Base-by-base conservation (phyloP, 2,888 invertebrate species). In the Oscheius onirici region DNA sequence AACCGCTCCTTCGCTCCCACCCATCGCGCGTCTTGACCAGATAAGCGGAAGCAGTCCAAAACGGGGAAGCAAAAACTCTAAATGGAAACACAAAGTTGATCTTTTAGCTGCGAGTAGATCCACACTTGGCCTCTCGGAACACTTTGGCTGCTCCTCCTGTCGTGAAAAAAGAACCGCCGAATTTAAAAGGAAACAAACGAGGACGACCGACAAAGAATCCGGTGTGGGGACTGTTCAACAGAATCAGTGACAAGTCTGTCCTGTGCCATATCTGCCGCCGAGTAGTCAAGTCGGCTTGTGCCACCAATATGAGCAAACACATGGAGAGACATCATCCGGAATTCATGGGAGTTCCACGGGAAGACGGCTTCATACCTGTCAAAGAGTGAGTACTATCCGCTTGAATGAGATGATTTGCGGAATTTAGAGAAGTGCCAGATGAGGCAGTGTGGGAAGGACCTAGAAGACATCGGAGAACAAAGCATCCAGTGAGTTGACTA, bases 391-490 rank as follows among this genome's bases (percentile, higher is more conserved):
- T n/a, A 46, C n/a, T n/a, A n/a, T n/a, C n/a, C n/a, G n/a, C n/a
- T n/a, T n/a, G n/a, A n/a, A n/a, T n/a, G n/a, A n/a, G n/a, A n/a
- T n/a, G n/a, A n/a, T n/a, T n/a, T n/a, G n/a, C n/a, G n/a, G n/a
- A n/a, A n/a, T n/a, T n/a, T 34, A 34, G 34, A 34, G 34, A 34
- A 34, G 34, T 34, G 34, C 5, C 34, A 34, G 34, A 34, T 34
- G 34, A 34, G 8, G 34, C 34, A 34, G 34, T 34, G 8, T 20
- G 11, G 3, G 20, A 49, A 34, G 34, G 34, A 34, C 34, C 34
- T 34, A 71, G 60, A 61, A 52, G 74, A 52, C 69, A 74, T 28
- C 17, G 74, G 46, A 49, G 70, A 43, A 74, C 74, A 10, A 74
- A 74, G 40, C 74, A 74, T 55, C 74, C 74, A 40, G 74, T 71